Conservation (phyloP, 1,140 invertebrate genomes). For the Heliconius hermathena region DNA sequence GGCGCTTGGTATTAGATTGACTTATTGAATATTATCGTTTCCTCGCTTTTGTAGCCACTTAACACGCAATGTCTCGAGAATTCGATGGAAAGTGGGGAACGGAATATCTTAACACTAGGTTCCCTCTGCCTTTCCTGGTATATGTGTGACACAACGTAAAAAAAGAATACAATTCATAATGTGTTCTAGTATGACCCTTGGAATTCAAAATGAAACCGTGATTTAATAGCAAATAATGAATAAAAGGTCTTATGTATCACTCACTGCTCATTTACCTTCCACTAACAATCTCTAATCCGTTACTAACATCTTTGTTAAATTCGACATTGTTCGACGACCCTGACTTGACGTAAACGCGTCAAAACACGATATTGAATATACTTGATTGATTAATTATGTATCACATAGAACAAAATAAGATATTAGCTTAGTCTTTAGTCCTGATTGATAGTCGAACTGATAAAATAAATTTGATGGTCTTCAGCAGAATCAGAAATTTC, state of each 20-base stretch:
- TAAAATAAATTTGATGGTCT: neutral
- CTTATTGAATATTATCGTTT: too few species aligned
- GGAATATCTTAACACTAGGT: too few species aligned
- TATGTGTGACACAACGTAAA: too few species aligned
- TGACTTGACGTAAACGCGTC: neutral
- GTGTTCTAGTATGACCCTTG: too few species aligned
- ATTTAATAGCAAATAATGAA: too few species aligned
- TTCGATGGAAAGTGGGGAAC: too few species aligned
- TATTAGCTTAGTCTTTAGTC: neutral
- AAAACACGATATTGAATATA: neutral
- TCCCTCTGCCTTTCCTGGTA: too few species aligned
- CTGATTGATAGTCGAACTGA: constrained; percentile 4
- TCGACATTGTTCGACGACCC: neutral
- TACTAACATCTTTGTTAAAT: neutral
- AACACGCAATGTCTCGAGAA: too few species aligned
- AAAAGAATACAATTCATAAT: too few species aligned
- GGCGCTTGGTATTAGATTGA: too few species aligned
- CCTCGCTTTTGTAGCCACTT: too few species aligned
- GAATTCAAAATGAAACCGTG: too few species aligned
- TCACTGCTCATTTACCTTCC: neutral
- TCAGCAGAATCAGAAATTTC: neutral
- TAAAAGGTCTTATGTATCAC: neutral
- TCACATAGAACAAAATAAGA: neutral
- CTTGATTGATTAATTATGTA: neutral
- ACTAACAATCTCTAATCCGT: neutral